A percentile compares a stretch with the other conserved stretches of the same genome.
Evolutionary conservation across 1,140 invertebrate genomes (phyloP).

Genomic region (Dreissena polymorpha): DNA sequence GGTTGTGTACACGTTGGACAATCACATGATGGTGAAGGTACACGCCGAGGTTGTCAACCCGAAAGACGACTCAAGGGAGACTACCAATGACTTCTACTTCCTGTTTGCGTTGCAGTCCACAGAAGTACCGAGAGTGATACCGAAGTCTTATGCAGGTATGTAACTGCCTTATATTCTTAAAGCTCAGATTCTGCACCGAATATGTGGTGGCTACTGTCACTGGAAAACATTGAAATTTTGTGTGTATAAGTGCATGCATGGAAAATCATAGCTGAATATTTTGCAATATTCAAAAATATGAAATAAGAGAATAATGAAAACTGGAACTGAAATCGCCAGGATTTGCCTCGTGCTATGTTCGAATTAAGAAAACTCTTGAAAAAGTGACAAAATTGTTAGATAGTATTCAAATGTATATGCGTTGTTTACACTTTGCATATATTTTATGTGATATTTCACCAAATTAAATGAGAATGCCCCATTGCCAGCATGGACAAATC

Average conservation of each 20-base stretch:
- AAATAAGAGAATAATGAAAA: too few species aligned
- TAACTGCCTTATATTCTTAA: background rate
- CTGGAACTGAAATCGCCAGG: too few species aligned
- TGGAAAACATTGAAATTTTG: background rate
- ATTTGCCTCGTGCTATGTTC: too few species aligned
- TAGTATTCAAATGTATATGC: too few species aligned
- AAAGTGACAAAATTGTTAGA: too few species aligned
- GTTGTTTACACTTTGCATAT: too few species aligned
- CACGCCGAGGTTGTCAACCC: slow-evolving; percentile 86
- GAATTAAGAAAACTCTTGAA: too few species aligned
- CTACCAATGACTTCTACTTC: slow-evolving; percentile 90
- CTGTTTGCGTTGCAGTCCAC: slow-evolving; percentile 83
- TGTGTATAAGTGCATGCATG: background rate
- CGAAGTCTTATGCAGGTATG: slow-evolving; percentile 86
- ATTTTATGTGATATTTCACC: too few species aligned
- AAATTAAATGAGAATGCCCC: too few species aligned
- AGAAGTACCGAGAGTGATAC: slow-evolving; percentile 83
- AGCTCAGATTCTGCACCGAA: background rate
- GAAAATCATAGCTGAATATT: background rate
- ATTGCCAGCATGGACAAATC: too few species aligned
- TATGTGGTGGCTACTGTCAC: background rate
- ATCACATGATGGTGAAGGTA: slow-evolving; percentile 85
- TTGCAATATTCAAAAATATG: background rate
- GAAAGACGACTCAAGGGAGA: slow-evolving; percentile 81
- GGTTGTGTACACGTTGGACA: slow-evolving; percentile 85